phyloP scores from a whole-genome alignment of 2,113 vertebrate genomes.

The Rhinolophus ferrumequinum region DNA sequence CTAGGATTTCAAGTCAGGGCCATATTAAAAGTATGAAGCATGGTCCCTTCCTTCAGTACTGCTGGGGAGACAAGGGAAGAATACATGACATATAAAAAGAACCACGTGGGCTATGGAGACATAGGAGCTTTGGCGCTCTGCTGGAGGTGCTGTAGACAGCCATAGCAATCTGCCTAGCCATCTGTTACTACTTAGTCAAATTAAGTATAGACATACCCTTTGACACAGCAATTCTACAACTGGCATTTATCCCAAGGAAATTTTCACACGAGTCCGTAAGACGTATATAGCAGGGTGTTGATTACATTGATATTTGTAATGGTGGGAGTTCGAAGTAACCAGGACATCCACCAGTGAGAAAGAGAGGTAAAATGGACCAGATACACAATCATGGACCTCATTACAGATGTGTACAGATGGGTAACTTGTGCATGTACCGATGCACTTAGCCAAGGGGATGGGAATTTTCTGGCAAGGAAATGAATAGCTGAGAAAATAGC shows the following conservation, averaged over 20 bases:
- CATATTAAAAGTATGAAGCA: background rate
- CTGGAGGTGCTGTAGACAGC: constrained; percentile 49
- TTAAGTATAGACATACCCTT: constrained; percentile 68
- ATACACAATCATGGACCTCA: background rate
- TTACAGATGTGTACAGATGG: background rate
- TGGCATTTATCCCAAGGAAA: constrained; percentile 64
- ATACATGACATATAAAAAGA: constrained; percentile 20
- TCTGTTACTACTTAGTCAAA: constrained; percentile 73
- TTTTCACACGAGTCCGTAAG: constrained; percentile 34
- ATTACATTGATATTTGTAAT: constrained; percentile 18
- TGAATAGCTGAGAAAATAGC: background rate
- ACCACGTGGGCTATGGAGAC: background rate
- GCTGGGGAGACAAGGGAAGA: constrained; percentile 19
- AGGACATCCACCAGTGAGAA: background rate
- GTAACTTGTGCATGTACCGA: background rate
- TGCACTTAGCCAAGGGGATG: background rate
- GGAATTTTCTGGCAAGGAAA: background rate
- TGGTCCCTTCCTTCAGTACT: background rate
- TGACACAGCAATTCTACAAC: constrained; percentile 62
- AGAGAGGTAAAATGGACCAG: background rate
- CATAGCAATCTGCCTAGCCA: constrained; percentile 64
- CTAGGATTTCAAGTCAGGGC: background rate
- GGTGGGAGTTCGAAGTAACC: background rate
- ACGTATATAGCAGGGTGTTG: constrained; percentile 38
- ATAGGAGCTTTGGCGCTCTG: background rate